These are phyloP conservation scores for Riparia riparia DNA, from an alignment of 2,113 vertebrate species.

Conservation along the genomic window DNA sequence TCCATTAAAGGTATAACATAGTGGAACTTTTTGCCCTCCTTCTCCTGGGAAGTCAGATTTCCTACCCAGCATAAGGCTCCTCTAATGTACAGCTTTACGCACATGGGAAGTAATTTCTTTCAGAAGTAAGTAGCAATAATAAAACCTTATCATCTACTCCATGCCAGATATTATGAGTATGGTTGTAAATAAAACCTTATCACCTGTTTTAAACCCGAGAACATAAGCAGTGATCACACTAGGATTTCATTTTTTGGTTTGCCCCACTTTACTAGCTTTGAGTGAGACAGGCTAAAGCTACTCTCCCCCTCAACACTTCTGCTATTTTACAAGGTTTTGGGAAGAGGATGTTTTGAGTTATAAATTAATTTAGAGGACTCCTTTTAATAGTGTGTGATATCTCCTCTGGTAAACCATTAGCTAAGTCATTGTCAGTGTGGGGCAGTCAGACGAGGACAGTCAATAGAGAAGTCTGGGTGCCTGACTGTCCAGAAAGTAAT, in stretches of 20 bases:
- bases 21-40: not conserved
- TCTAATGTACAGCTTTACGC: not conserved
- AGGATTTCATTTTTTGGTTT: not conserved
- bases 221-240: not conserved
- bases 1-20: not conserved
- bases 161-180: not conserved
- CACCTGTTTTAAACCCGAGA: not conserved
- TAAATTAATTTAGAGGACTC: not conserved
- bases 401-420: constrained; percentile 10
- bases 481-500: not conserved
- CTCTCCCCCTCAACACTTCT: not conserved
- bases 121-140: constrained; percentile 26
- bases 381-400: not conserved
- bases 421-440: not conserved
- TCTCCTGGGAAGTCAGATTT: not conserved
- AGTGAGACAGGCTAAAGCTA: not conserved
- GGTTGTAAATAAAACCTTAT: constrained; percentile 54
- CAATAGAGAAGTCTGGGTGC: not conserved
- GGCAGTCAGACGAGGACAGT: constrained; percentile 26
- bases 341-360: not conserved
- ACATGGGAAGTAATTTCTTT: not conserved
- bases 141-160: constrained; percentile 39
- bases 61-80: not conserved
- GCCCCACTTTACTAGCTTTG: not conserved
- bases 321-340: not conserved